These are phyloP conservation scores for Notoglanidium macrostoma DNA, from an alignment of 2,797 vertebrate species.

Conservation along the genomic window DNA sequence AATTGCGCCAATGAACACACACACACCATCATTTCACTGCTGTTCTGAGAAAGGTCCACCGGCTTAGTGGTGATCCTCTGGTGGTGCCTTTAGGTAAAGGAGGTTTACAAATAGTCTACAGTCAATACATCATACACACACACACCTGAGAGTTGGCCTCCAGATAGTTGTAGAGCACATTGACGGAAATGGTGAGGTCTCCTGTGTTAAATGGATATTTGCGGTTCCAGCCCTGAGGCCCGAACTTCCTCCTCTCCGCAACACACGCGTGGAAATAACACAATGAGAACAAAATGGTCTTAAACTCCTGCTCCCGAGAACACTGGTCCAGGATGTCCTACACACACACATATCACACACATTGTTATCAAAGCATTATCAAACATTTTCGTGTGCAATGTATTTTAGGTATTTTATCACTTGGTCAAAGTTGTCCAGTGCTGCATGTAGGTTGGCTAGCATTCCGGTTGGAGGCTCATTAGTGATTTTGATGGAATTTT, in stretches of 20 bases:
- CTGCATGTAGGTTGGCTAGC: slow-evolving; percentile 78
- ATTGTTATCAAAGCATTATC: not conserved
- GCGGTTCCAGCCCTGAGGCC: slow-evolving; percentile 81
- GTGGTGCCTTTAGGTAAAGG: not conserved
- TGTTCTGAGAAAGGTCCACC: not conserved
- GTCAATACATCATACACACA: slow-evolving; percentile 3
- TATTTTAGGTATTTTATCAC: slow-evolving; percentile 52
- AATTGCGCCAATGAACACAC: not conserved
- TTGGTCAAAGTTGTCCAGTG: slow-evolving; percentile 82
- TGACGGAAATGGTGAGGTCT: slow-evolving; percentile 78
- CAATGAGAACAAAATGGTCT: slow-evolving; percentile 81
- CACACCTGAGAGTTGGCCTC: slow-evolving; percentile 79
- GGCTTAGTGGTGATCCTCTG: not conserved
- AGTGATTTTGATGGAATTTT: slow-evolving; percentile 84
- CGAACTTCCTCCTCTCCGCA: slow-evolving; percentile 78
- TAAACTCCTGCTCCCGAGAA: slow-evolving; percentile 83
- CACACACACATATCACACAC: slow-evolving; percentile 21
- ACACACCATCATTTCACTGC: not conserved
- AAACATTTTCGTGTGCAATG: not conserved
- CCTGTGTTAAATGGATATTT: slow-evolving; percentile 81
- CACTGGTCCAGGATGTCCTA: slow-evolving; percentile 83
- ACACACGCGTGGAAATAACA: slow-evolving; percentile 81
- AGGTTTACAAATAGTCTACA: not conserved
- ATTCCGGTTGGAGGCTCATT: slow-evolving; percentile 81
- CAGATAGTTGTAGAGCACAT: slow-evolving; percentile 78